Evolutionary conservation across 1,140 invertebrate genomes (phyloP).

Genomic region (Xylocopa sonorina): DNA sequence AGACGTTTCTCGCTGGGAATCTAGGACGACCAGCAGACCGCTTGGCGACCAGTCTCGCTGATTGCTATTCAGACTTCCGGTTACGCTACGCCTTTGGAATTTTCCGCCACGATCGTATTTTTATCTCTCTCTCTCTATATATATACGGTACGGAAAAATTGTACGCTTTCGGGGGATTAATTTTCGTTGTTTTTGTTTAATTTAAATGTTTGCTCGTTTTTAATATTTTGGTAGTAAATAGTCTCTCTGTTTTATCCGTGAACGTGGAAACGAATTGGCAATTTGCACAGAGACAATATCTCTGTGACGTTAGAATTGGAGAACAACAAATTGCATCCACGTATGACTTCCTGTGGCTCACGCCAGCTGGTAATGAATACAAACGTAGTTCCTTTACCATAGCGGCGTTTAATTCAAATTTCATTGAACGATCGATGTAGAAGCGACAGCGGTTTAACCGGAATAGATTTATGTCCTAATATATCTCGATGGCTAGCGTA

Average conservation of each 20-base stretch:
- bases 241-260: too few relatives aligned
- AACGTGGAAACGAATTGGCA: too few relatives aligned
- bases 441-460: not conserved
- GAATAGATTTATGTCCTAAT: conserved; percentile 11
- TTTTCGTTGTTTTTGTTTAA: too few relatives aligned
- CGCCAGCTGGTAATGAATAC: not conserved
- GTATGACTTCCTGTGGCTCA: not conserved
- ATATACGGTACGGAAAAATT: too few relatives aligned
- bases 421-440: conserved; percentile 7
- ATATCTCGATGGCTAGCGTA: not conserved
- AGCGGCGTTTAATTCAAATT: not conserved
- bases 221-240: too few relatives aligned
- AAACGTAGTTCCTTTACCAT: not conserved
- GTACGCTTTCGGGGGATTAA: too few relatives aligned
- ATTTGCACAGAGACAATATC: not conserved
- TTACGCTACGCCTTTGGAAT: conserved; percentile 29
- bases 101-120: not conserved
- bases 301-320: not conserved
- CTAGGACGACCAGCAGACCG: not conserved
- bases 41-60: not conserved
- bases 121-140: not conserved
- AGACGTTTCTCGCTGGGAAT: conserved; percentile 31
- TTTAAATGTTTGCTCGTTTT: too few relatives aligned
- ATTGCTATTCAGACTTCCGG: conserved; percentile 53
- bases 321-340: not conserved